Evolutionary conservation across 2,797 vertebrate species (phyloP).

Genomic region (Lepilemur ruficaudatus): DNA sequence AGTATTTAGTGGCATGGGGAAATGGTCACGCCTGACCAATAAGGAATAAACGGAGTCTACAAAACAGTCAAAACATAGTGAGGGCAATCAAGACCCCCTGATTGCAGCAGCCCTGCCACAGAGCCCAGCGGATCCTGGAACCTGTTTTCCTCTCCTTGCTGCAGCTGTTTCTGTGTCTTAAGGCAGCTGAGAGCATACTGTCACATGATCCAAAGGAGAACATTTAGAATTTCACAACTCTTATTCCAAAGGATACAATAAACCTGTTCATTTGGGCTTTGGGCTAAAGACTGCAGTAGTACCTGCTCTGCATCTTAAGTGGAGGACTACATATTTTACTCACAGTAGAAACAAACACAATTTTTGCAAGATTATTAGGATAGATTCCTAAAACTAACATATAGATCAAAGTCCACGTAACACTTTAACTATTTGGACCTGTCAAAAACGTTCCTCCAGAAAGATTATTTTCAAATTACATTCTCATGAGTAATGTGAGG

Average conservation of each 20-base stretch:
- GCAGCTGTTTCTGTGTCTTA: background rate
- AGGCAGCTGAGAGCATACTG: background rate
- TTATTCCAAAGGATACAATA: background rate
- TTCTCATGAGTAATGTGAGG: background rate
- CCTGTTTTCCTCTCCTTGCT: background rate
- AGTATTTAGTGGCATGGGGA: background rate
- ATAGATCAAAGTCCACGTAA: background rate
- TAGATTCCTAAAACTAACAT: background rate
- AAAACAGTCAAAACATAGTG: background rate
- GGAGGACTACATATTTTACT: background rate
- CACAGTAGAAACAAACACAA: background rate
- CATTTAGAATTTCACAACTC: background rate
- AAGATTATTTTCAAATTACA: background rate
- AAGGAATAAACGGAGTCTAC: background rate
- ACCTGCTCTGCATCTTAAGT: background rate
- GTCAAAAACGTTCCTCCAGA: background rate
- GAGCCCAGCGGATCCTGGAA: background rate
- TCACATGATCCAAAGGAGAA: background rate
- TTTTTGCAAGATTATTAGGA: background rate
- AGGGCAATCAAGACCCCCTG: background rate
- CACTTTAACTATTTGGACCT: background rate
- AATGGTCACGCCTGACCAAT: background rate
- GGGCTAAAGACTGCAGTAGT: background rate
- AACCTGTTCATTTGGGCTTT: background rate
- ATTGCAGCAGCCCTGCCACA: background rate